Base-by-base conservation (phyloP, 30 jellyfish, hydroid and myxozoan genomes). In the Thelohanellus kitauei region DNA sequence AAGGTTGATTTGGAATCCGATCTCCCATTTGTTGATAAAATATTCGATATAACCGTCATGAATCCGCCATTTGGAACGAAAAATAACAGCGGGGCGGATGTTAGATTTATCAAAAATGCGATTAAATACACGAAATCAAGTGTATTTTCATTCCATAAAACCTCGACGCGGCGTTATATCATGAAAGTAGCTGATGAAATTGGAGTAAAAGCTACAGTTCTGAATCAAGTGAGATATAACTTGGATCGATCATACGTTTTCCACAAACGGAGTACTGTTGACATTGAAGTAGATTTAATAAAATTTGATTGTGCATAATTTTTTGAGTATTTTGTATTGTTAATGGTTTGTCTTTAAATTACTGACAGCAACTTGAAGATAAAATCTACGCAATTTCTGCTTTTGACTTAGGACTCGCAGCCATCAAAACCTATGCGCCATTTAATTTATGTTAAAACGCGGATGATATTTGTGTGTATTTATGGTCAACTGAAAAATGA, bases 11-110 rank as follows among this genome's bases (percentile, higher is more conserved):
- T 69, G 44, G 14, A 49, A 9, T 3, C 10, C 3, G 52, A 24
- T 31, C 31, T 16, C 14, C 33, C 33, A 25, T 45, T 50, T 2
- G 3, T 59, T 4, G 3, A 17, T 14, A 11, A 9, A 16, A 53
- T 6, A 4, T 13, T 69, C 14, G 85, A 69, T 33, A 62, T 83
- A 9, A 86, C 61, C 13, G 73, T 69, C 0, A 69, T 69, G 91
- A 69, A 69, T 33, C 91, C 91, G n/a, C 91, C 91, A 4, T 69
- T 69, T 49, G 91, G 91, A 29, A 69, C 91, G 15, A 69, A 69
- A 47, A 57, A 60, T 32, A 69, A 69, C 41, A 50, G 61, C 49
- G 91, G 91, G 59, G 35, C 14, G 20, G 17, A 5, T 4, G 14
- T 4, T 37, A 37, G 46, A 29, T 69, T 69, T 29, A 38, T 69